phyloP scores from a whole-genome alignment of 2,113 vertebrate genomes.

The Bolborhynchus lineola region DNA sequence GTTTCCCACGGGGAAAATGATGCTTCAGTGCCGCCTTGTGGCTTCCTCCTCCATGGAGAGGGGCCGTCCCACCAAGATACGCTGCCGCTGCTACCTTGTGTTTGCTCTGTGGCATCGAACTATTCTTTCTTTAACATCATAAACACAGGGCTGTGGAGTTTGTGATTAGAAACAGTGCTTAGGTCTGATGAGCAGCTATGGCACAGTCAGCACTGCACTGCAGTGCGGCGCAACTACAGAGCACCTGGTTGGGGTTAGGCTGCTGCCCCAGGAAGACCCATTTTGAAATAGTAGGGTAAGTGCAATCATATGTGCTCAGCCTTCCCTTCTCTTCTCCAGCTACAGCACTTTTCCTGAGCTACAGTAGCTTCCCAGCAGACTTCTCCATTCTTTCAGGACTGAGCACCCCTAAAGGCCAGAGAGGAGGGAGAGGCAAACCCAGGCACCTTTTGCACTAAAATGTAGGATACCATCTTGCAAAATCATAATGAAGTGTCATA shows the following conservation, averaged over 20 bases:
- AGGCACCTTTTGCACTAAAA: neutral
- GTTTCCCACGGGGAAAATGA: neutral
- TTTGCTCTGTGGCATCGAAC: neutral
- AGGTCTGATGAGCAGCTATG: neutral
- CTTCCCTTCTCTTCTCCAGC: neutral
- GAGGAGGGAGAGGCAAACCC: neutral
- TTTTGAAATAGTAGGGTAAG: neutral
- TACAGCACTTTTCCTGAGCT: neutral
- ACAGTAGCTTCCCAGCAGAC: neutral
- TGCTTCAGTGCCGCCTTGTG: neutral
- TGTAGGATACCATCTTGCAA: neutral
- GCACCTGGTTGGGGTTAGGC: too few species aligned
- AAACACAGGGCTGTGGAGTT: neutral
- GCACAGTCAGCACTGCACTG: neutral
- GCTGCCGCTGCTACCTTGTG: neutral
- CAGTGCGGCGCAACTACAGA: too few species aligned
- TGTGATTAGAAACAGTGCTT: neutral
- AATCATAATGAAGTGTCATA: neutral
- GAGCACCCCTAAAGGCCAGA: neutral
- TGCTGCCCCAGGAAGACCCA: accelerated
- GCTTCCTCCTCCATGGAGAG: neutral
- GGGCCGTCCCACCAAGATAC: neutral
- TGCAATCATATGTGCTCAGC: neutral
- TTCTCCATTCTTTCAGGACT: neutral
- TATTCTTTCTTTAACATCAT: neutral